Evolutionary conservation across 1,140 invertebrate species (phyloP).

Genomic region (Cydia amplana): DNA sequence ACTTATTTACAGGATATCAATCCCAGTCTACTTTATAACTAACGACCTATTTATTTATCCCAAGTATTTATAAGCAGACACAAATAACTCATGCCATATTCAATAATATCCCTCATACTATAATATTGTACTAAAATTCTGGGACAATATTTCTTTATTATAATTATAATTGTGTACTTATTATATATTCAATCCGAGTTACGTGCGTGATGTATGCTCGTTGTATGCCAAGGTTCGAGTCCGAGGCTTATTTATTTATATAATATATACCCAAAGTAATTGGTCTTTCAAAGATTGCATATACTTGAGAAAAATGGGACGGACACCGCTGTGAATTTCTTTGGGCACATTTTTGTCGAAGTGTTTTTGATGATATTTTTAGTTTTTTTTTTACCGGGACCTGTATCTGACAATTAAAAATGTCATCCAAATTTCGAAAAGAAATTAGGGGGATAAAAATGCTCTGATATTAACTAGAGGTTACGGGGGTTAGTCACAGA

Average conservation of each 20-base stretch:
- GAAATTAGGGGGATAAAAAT: not conserved
- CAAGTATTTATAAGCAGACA: not conserved
- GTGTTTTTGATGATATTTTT: too few relatives aligned
- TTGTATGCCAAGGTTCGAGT: not conserved
- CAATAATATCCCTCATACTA: not conserved
- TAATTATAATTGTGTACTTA: conserved; percentile 13
- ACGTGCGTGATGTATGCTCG: not conserved
- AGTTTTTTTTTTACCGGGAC: too few relatives aligned
- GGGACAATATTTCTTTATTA: not conserved
- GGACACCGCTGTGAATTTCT: too few relatives aligned
- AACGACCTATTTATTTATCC: not conserved
- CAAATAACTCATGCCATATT: not conserved
- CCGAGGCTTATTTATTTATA: not conserved
- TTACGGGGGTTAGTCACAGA: too few relatives aligned
- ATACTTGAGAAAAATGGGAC: not conserved
- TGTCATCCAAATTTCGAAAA: too few relatives aligned
- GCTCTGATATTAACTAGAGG: not conserved
- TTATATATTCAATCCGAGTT: not conserved
- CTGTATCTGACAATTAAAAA: too few relatives aligned
- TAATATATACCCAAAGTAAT: not conserved
- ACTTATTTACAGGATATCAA: not conserved
- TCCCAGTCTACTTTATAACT: conserved; percentile 7
- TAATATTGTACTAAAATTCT: conserved; percentile 1
- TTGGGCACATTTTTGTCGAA: too few relatives aligned
- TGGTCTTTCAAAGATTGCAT: not conserved